Evolutionary conservation across 23 tunicate genomes (phyloP).

Genomic region (Corella eumyota): DNA sequence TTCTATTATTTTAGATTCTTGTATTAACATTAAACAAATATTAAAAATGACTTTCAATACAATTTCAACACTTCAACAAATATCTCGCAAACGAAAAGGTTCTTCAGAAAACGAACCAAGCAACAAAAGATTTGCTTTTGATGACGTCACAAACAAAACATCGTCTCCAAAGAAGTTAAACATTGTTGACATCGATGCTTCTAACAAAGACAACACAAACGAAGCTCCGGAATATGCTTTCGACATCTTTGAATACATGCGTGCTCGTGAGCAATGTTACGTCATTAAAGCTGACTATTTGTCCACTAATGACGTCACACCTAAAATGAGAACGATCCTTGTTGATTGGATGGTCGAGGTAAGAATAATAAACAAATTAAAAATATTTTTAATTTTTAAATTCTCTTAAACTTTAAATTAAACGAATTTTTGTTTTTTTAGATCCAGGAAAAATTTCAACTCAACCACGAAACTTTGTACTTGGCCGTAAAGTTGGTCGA

Average conservation of each 20-base stretch:
- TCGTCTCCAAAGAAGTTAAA: too few relatives aligned
- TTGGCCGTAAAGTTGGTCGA: constrained; percentile 85
- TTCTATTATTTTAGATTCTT: too few relatives aligned
- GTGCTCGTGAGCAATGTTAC: constrained; percentile 43
- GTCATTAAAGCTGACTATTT: constrained; percentile 34
- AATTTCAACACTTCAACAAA: too few relatives aligned
- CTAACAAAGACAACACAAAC: constrained; percentile 32
- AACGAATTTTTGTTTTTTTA: constrained; percentile 5
- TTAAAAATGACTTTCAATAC: too few relatives aligned
- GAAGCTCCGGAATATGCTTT: constrained; percentile 78
- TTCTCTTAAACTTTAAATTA: too few relatives aligned
- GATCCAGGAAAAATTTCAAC: constrained; percentile 86
- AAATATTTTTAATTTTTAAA: too few relatives aligned
- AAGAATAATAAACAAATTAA: too few relatives aligned
- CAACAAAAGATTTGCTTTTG: constrained; percentile 74
- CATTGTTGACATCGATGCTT: constrained; percentile 30
- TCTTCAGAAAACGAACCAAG: constrained; percentile 55
- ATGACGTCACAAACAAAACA: constrained; percentile 78
- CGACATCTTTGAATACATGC: constrained; percentile 75
- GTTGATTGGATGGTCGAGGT: constrained; percentile 99
- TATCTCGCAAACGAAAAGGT: too few relatives aligned
- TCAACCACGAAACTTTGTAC: constrained; percentile 90
- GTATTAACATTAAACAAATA: too few relatives aligned
- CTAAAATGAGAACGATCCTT: constrained; percentile 76
- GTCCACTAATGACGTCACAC: constrained; percentile 29